These are phyloP conservation scores for Laupala kohalensis DNA, from an alignment of 1,140 invertebrate genomes.

Conservation along the genomic window DNA sequence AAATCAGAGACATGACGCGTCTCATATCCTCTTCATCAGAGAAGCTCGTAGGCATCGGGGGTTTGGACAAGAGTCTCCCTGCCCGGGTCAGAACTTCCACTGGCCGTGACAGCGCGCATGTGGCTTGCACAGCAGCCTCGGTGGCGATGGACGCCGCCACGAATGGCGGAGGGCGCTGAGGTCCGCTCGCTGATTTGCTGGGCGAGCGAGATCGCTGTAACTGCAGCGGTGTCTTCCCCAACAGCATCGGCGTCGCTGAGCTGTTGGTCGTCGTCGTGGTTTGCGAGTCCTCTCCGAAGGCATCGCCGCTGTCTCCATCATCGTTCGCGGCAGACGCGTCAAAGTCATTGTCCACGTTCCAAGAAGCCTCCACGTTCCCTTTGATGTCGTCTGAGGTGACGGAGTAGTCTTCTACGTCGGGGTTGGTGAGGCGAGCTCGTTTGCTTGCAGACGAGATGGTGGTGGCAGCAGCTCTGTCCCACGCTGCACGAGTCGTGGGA, in stretches of 20 bases:
- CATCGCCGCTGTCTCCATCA: background rate
- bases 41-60: constrained; percentile 36
- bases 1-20: constrained; percentile 57
- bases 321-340: background rate
- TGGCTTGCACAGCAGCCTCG: background rate
- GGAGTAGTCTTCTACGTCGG: background rate
- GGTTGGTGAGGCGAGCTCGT: background rate
- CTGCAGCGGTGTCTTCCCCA: too few species aligned
- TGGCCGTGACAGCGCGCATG: constrained; percentile 25
- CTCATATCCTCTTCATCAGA: constrained; percentile 63
- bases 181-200: too few species aligned
- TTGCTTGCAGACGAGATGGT: background rate
- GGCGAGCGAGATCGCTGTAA: too few species aligned
- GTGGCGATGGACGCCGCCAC: background rate
- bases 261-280: background rate
- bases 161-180: background rate
- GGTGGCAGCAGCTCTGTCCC: too few species aligned
- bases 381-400: background rate
- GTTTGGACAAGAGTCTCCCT: constrained; percentile 38
- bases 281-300: background rate
- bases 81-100: constrained; percentile 42
- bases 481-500: background rate
- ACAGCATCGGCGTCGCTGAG: background rate
- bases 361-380: background rate
- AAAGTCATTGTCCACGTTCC: background rate